Evolutionary conservation across 2,113 vertebrate genomes (phyloP).

Genomic region (Tonatia bakeri): DNA sequence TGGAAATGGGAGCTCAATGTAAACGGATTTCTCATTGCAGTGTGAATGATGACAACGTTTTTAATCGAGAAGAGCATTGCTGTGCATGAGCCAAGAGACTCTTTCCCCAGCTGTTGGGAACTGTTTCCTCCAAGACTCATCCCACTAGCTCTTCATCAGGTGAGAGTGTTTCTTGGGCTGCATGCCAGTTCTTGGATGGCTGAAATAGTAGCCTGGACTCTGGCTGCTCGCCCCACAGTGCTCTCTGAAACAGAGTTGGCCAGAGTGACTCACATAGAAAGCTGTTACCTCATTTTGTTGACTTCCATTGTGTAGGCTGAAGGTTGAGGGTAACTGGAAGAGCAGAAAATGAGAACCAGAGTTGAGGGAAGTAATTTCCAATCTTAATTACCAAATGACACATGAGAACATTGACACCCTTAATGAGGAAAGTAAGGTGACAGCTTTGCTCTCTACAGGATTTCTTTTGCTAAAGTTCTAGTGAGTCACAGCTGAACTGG

Average conservation of each 20-base stretch:
- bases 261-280: slow-evolving; percentile 68
- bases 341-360: slow-evolving; percentile 18
- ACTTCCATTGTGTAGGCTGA: slow-evolving; percentile 54
- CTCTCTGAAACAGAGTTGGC: slow-evolving; percentile 54
- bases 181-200: slow-evolving; percentile 72
- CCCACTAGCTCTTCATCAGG: slow-evolving; percentile 53
- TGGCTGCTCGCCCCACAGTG: slow-evolving; percentile 45
- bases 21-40: slow-evolving; percentile 22
- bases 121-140: slow-evolving; percentile 56
- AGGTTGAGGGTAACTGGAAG: slow-evolving; percentile 54
- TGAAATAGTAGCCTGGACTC: slow-evolving; percentile 58
- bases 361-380: slow-evolving; percentile 32
- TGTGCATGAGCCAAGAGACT: slow-evolving; percentile 58
- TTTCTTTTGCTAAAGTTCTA: slow-evolving; percentile 30
- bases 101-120: slow-evolving; percentile 42
- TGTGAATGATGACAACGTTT: slow-evolving; percentile 61
- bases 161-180: slow-evolving; percentile 68
- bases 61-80: slow-evolving; percentile 56
- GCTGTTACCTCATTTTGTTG: slow-evolving; percentile 68
- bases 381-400: slow-evolving; percentile 48
- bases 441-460: slow-evolving; percentile 26
- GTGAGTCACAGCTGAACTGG: slow-evolving; percentile 49
- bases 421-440: slow-evolving; percentile 30
- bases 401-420: slow-evolving; percentile 28
- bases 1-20: neutral